Conservation (phyloP, 2,888 invertebrate species). For the Sthenelais limicola region DNA sequence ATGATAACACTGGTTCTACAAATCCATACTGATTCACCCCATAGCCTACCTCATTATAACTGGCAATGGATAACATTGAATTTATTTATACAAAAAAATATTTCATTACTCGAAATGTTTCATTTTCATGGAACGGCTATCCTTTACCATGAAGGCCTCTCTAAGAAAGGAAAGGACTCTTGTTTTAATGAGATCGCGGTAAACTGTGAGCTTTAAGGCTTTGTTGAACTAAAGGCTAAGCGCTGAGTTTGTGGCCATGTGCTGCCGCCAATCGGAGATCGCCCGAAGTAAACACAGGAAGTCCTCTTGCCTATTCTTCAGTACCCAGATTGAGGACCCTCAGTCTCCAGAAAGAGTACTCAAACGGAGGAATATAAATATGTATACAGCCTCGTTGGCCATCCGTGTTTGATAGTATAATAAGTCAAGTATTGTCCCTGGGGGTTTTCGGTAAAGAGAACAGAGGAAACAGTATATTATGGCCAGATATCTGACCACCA, state of each 20-base stretch:
- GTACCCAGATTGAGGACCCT: background rate
- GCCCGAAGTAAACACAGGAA: slow-evolving; percentile 26
- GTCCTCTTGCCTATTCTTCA: background rate
- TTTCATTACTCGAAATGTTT: too few relatives aligned
- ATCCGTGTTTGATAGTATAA: slow-evolving; percentile 20
- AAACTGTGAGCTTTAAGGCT: slow-evolving; percentile 25
- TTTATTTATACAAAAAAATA: too few relatives aligned
- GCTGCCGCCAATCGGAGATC: slow-evolving; percentile 13
- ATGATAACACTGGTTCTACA: too few relatives aligned
- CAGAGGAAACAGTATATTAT: too few relatives aligned
- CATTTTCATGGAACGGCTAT: too few relatives aligned
- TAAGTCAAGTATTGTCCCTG: slow-evolving; percentile 14
- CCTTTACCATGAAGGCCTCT: too few relatives aligned
- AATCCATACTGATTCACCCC: too few relatives aligned
- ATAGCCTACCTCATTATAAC: too few relatives aligned
- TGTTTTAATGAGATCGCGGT: slow-evolving; percentile 32
- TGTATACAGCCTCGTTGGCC: background rate
- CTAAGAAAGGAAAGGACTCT: too few relatives aligned
- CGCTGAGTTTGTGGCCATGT: background rate
- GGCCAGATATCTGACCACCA: slow-evolving; percentile 8
- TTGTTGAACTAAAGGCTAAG: background rate
- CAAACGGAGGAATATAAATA: slow-evolving; percentile 15
- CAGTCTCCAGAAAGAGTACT: slow-evolving; percentile 3
- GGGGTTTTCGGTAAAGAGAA: too few relatives aligned
- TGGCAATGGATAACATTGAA: too few relatives aligned